phyloP scores from a whole-genome alignment of 2,113 vertebrate genomes.

The Misgurnus mizolepis region DNA sequence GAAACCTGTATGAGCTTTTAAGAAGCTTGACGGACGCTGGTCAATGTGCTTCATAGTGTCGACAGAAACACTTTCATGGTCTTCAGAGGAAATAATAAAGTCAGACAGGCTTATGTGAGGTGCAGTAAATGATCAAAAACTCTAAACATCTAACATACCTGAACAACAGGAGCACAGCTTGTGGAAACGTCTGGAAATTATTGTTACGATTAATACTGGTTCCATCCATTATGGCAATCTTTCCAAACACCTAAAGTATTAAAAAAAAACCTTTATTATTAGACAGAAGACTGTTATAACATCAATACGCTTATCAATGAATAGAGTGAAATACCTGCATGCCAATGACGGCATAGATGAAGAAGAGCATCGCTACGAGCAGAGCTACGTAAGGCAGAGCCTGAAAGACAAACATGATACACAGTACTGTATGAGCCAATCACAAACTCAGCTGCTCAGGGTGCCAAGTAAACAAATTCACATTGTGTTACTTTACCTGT shows the following conservation, averaged over 20 bases:
- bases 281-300: background rate
- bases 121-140: too few species aligned
- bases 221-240: slow-evolving; percentile 96
- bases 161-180: slow-evolving; percentile 95
- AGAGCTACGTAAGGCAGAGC: slow-evolving; percentile 96
- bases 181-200: slow-evolving; percentile 98
- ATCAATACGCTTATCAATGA: too few species aligned
- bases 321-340: slow-evolving; percentile 86
- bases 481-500: too few species aligned
- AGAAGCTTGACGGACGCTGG: too few species aligned
- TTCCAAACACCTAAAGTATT: slow-evolving; percentile 90
- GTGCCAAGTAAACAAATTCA: too few species aligned
- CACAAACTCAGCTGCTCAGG: too few species aligned
- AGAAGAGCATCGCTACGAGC: slow-evolving; percentile 98
- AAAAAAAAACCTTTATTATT: background rate
- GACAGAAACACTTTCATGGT: too few species aligned
- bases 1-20: too few species aligned
- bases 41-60: too few species aligned
- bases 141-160: slow-evolving; percentile 74
- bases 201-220: slow-evolving; percentile 98
- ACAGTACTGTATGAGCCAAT: slow-evolving; percentile 11
- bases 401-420: slow-evolving; percentile 65
- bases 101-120: too few species aligned
- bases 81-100: too few species aligned
- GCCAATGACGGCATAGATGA: slow-evolving; percentile 98